Conservation (phyloP, 2,888 invertebrate genomes). For the Cheilosia scutellata region DNA sequence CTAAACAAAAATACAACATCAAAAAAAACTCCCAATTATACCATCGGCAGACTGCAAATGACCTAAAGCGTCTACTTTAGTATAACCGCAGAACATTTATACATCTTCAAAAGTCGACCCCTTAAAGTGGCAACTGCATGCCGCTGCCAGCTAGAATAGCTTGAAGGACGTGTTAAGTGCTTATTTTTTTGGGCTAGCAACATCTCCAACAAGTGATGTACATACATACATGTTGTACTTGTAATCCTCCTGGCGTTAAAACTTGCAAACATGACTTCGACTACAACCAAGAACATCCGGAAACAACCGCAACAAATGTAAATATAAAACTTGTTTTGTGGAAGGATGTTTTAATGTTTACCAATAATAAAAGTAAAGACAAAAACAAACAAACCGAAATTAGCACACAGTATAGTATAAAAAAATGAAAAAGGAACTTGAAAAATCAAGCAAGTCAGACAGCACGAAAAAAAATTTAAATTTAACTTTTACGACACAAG, state of each 20-base stretch:
- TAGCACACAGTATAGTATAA: neutral
- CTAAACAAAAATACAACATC: neutral
- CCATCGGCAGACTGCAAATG: conserved; percentile 54
- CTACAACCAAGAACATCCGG: neutral
- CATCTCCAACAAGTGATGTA: conserved; percentile 38
- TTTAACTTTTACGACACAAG: conserved; percentile 56
- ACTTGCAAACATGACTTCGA: conserved; percentile 27
- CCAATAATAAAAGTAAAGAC: conserved; percentile 8
- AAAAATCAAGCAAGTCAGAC: neutral
- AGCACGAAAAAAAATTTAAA: conserved; percentile 26
- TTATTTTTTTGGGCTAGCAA: neutral
- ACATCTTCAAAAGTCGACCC: conserved; percentile 22
- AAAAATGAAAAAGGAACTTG: neutral
- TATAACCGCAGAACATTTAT: conserved; percentile 35
- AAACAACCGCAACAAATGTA: conserved; percentile 21
- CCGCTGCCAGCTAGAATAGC: neutral
- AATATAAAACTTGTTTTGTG: conserved; percentile 28
- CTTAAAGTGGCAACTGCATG: neutral
- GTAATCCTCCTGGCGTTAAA: conserved; percentile 42
- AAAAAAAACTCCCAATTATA: conserved; percentile 33
- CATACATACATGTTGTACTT: too few relatives aligned
- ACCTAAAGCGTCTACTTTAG: conserved; percentile 47
- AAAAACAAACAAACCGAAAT: neutral
- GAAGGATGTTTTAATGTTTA: conserved; percentile 33
- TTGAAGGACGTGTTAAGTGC: conserved; percentile 13